Evolutionary conservation across 2,888 invertebrate genomes (phyloP).

Genomic region (Pandemis heparana): DNA sequence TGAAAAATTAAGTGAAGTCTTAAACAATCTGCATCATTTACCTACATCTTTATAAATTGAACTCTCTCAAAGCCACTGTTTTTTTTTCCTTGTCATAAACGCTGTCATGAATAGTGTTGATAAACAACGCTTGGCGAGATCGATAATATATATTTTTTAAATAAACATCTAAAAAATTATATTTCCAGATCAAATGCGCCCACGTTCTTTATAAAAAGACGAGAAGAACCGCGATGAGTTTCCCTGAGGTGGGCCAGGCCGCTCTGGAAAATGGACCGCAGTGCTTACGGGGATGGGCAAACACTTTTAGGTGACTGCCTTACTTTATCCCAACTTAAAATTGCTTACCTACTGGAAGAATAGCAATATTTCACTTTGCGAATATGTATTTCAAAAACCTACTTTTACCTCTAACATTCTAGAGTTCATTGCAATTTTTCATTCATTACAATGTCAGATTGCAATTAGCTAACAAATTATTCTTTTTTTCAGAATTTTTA

Average conservation of each 20-base stretch:
- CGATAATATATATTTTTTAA: too few relatives aligned
- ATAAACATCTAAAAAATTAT: conserved; percentile 31
- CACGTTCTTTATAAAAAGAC: conserved; percentile 92
- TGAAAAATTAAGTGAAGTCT: too few relatives aligned
- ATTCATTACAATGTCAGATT: too few relatives aligned
- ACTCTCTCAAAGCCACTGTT: too few relatives aligned
- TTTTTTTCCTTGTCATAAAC: too few relatives aligned
- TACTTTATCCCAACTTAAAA: not conserved
- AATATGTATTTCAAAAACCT: too few relatives aligned
- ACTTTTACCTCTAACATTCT: not conserved
- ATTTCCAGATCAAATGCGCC: conserved; percentile 91
- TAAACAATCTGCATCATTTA: too few relatives aligned
- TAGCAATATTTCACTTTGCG: not conserved
- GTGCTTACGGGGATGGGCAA: conserved; percentile 87
- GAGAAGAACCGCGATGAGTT: conserved; percentile 91
- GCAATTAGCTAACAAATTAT: not conserved
- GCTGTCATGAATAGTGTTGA: too few relatives aligned
- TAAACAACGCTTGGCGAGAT: not conserved
- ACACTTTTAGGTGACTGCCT: conserved; percentile 87
- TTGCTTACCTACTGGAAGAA: not conserved
- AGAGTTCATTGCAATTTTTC: too few relatives aligned
- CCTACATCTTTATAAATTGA: too few relatives aligned
- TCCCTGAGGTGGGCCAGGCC: conserved; percentile 94
- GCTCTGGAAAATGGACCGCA: conserved; percentile 92
- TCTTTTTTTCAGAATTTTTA: conserved; percentile 85